Conservation (phyloP, 2,113 vertebrate species). For the Uria aalge region DNA sequence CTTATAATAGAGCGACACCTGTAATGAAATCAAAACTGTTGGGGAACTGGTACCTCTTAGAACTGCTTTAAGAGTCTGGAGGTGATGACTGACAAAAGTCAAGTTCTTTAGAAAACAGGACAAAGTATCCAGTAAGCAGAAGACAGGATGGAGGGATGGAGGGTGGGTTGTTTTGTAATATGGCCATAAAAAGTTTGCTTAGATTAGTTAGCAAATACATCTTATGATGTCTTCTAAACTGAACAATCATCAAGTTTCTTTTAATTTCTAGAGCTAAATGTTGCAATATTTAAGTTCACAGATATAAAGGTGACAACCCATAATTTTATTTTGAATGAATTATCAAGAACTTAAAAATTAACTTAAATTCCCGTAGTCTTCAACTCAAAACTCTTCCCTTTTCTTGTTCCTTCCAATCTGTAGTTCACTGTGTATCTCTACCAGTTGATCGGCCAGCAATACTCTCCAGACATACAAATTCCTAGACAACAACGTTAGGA, state of each 20-base stretch:
- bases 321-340: background rate
- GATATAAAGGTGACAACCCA: background rate
- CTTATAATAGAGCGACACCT: background rate
- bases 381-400: background rate
- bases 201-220: background rate
- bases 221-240: background rate
- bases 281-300: background rate
- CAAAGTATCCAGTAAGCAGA: background rate
- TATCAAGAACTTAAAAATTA: background rate
- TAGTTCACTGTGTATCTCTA: background rate
- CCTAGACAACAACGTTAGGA: background rate
- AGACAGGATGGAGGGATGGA: background rate
- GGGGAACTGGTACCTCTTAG: background rate
- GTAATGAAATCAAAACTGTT: background rate
- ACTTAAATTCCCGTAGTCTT: background rate
- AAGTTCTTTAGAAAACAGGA: background rate
- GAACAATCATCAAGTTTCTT: background rate
- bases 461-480: background rate
- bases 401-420: background rate
- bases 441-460: background rate
- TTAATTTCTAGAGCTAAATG: background rate
- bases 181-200: background rate
- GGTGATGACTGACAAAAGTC: background rate
- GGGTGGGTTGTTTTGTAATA: background rate
- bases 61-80: background rate